Base-by-base conservation (phyloP, 2,888 invertebrate genomes). In the Drosophila pegasa region DNA sequence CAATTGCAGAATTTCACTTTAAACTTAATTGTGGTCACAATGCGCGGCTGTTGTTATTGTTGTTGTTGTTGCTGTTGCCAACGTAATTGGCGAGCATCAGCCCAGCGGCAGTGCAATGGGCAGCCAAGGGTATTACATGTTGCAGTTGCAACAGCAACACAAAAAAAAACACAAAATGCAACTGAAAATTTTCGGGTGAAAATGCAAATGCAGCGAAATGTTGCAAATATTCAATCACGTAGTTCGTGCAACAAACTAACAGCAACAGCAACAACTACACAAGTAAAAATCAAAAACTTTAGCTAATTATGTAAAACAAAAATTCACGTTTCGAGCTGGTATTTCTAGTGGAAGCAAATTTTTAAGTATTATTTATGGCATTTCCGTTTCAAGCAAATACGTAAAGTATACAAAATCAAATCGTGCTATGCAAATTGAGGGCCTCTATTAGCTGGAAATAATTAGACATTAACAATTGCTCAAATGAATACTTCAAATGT, bases 161-260 rank as follows among this genome's bases (percentile, higher is more conserved):
- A 22, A 60, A 31, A 54, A 61, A 37, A 25, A 48, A 61, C 25
- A 45, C 16, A 45, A 67, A 76, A 63, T 77, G 77, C 65, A 73
- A 69, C 69, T 61, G 64, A 62, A 75, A 29, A 69, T 76, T 72
- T 75, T 69, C 33, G 59, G 65, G 59, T 16, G 48, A 69, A 72
- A 71, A 75, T 63, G 63, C 68, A 67, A 75, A 75, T 63, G 69
- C 65, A 60, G 52, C 83, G 68, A 83, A 83, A 86, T 87, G 83
- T 87, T 83, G 87, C 76, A 87, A 88, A 85, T 85, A 78, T 87
- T 85, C 87, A 87, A 85, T 85, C 84, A 85, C 88, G 88, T 87
- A 80, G 61, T 84, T 85, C 84, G 88, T 85, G 84, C 84, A 80
- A 84, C 78, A 78, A 55, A 78, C 41, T 59, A 59, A 35, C 47